Conservation (phyloP, 2,888 invertebrate genomes). For the Macrophya alboannulata region DNA sequence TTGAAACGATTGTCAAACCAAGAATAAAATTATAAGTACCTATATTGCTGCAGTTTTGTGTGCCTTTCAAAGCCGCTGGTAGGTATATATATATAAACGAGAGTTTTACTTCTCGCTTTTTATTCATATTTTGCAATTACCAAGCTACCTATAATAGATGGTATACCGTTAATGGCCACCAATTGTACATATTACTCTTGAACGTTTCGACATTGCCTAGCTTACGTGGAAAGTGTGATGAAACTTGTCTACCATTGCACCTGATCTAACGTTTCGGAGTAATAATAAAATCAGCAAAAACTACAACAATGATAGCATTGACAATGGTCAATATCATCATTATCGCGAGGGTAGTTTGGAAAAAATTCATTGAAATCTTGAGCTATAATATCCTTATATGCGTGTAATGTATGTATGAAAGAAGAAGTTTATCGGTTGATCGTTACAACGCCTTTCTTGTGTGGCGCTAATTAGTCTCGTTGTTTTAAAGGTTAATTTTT, state of each 20-base stretch:
- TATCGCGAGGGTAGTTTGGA: not conserved
- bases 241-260: constrained; percentile 24
- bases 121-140: constrained; percentile 52
- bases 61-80: not conserved
- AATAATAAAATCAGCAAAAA: not conserved
- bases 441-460: constrained; percentile 9
- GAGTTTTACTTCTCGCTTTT: constrained; percentile 33
- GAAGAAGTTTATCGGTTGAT: not conserved
- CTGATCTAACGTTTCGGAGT: not conserved
- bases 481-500: not conserved
- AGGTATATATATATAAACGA: not conserved
- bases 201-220: constrained; percentile 41
- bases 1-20: not conserved
- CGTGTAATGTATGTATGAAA: not conserved
- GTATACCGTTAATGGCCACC: constrained; percentile 39
- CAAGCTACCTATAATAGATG: constrained; percentile 41
- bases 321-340: not conserved
- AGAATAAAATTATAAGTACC: constrained; percentile 17
- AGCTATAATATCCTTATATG: too few relatives aligned
- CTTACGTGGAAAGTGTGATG: constrained; percentile 39
- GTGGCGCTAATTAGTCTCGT: not conserved
- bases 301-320: not conserved
- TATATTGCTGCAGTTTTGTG: not conserved
- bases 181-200: constrained; percentile 52
- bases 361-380: not conserved